Base-by-base conservation (phyloP, 1,140 invertebrate species). In the Hyposmocoma kahamanoa region DNA sequence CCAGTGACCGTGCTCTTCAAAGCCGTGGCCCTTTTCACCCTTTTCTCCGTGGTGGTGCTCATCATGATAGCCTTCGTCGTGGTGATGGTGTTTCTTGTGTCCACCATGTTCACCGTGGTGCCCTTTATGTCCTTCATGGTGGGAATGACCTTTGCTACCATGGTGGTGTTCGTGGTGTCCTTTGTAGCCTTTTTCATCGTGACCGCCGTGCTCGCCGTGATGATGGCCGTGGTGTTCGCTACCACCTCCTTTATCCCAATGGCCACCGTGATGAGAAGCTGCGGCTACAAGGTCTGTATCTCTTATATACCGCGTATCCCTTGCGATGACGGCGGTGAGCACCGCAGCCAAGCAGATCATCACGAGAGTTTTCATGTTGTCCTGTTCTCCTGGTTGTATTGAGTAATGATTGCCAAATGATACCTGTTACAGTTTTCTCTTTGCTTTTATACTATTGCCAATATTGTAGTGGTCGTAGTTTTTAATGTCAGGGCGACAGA, bases 61-160 rank as follows among this genome's bases (percentile, higher is more conserved):
- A 42, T 91, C 92, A 57, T 93, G 91, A 67, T 89, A 89, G 51
- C 94, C 92, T 13, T 87, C 89, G 47, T 92, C 90, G 55, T 94
- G 91, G 55, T 94, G 91, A 54, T 93, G 90, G 22, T 90, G 87
- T 62, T 94, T 92, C 56, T 93, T 91, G 55, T 93, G 90, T 0
- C 92, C 92, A 8, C 89, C 89, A 47, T 93, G 87, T 52, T 93
- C 92, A 22, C 88, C 89, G 64, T 93, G 90, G 64, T 93, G 89
- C 1, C 91, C 90, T 44, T 90, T 89, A 34, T 92, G 88, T 39
- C 91, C 89, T 62, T 91, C 90, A 64, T 92, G 91, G 36, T 91
- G 89, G 52, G 92, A 89, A 63, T 94, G 90, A 0, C 92, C 92
- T 53, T 94, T 91, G 22, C 90, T 88, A 1, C 90, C 90, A 48